These are phyloP conservation scores for Ormia ochracea DNA, from an alignment of 2,888 invertebrate species.

Conservation along the genomic window DNA sequence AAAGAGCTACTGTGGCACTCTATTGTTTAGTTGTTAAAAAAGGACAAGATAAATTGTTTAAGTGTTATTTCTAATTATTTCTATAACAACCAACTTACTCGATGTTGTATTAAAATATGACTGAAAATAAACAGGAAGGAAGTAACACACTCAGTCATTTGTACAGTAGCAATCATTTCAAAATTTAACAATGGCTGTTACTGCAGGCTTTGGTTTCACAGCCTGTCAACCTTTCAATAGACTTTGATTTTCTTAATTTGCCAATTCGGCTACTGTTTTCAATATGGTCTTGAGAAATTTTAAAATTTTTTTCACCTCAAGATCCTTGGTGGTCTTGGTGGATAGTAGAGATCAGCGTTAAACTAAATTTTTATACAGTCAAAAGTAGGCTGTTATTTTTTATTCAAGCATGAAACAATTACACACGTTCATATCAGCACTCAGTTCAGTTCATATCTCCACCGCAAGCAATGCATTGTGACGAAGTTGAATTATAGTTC, in stretches of 20 bases:
- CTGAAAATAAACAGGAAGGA: slow-evolving; percentile 52
- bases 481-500: too few species aligned
- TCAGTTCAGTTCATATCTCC: too few species aligned
- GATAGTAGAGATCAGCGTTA: background rate
- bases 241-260: slow-evolving; percentile 18
- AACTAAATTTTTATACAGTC: too few species aligned
- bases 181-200: slow-evolving; percentile 18
- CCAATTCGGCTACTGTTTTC: slow-evolving; percentile 50
- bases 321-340: slow-evolving; percentile 47
- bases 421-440: too few species aligned
- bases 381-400: too few species aligned
- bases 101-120: background rate
- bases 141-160: slow-evolving; percentile 25
- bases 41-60: background rate
- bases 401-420: too few species aligned
- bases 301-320: slow-evolving; percentile 30
- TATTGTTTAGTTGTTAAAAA: background rate
- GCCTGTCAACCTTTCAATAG: slow-evolving; percentile 25
- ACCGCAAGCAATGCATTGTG: too few species aligned
- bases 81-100: background rate
- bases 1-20: slow-evolving; percentile 28
- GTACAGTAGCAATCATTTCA: background rate
- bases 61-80: slow-evolving; percentile 20
- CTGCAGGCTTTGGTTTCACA: background rate
- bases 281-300: slow-evolving; percentile 40